These are phyloP conservation scores for Scaptomyza pallida DNA, from an alignment of 1,140 invertebrate genomes.

Conservation along the genomic window DNA sequence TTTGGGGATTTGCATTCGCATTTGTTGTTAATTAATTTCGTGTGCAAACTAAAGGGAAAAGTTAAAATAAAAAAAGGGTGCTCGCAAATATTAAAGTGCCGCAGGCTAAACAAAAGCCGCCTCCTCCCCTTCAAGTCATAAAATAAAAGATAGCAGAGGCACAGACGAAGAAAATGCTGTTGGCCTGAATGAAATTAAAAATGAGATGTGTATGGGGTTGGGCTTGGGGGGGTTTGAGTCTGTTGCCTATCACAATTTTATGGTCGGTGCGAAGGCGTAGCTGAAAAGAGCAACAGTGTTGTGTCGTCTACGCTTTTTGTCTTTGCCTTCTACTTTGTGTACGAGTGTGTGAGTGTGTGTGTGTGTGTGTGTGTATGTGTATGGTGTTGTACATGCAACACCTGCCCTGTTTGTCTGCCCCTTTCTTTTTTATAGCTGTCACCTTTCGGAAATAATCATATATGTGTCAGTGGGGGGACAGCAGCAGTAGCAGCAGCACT, in stretches of 20 bases:
- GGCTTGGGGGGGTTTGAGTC: not conserved
- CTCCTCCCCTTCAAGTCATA: slow-evolving; percentile 9
- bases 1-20: slow-evolving; percentile 47
- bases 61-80: slow-evolving; percentile 34
- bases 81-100: slow-evolving; percentile 43
- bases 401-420: slow-evolving; percentile 42
- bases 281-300: slow-evolving; percentile 78
- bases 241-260: slow-evolving; percentile 31
- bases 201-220: slow-evolving; percentile 52
- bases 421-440: slow-evolving; percentile 80
- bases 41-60: slow-evolving; percentile 28
- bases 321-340: slow-evolving; percentile 63
- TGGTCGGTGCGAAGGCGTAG: slow-evolving; percentile 30
- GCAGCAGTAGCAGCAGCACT: slow-evolving; percentile 69
- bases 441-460: slow-evolving; percentile 82
- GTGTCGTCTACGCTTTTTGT: slow-evolving; percentile 55
- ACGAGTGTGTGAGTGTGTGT: slow-evolving; percentile 1
- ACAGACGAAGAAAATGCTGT: slow-evolving; percentile 11
- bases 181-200: slow-evolving; percentile 67
- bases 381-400: not conserved
- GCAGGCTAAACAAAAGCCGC: slow-evolving; percentile 18
- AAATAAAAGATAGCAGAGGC: slow-evolving; percentile 9
- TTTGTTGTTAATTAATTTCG: slow-evolving; percentile 79
- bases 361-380: slow-evolving; percentile 13
- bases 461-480: slow-evolving; percentile 75